A percentile compares a stretch with the other conserved stretches of the same genome.
Evolutionary conservation across 92 coral and sea anemone species (phyloP).

Genomic region (Zoanthus sociatus): DNA sequence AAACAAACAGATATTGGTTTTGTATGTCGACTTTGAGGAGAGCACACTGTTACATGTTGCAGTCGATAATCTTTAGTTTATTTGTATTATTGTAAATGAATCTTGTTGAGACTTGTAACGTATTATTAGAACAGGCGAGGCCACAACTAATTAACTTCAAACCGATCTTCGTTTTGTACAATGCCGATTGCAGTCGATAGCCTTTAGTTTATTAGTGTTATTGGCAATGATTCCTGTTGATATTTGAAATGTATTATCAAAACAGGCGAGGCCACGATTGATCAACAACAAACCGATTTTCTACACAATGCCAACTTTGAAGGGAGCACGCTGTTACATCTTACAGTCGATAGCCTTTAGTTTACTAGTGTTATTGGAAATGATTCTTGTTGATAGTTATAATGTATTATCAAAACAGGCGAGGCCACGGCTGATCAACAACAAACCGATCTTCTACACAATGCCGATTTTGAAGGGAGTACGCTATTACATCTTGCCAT

Average conservation of each 20-base stretch:
- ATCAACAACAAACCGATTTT: slow-evolving; percentile 67
- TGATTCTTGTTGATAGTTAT: no score
- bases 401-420: slow-evolving; percentile 43
- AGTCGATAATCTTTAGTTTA: no score
- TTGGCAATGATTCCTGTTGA: no score
- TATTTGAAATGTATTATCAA: no score
- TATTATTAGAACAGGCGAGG: slow-evolving; percentile 54
- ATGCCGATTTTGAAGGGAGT: slow-evolving; percentile 85
- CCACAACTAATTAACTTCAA: slow-evolving; percentile 57
- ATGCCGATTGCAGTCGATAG: slow-evolving; percentile 88
- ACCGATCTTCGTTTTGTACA: slow-evolving; percentile 64
- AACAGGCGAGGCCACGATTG: slow-evolving; percentile 60
- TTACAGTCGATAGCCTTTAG: slow-evolving; percentile 87
- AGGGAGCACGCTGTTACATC: slow-evolving; percentile 82
- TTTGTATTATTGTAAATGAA: no score
- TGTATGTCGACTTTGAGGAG: no score
- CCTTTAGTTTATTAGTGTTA: not conserved
- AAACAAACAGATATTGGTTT: no score
- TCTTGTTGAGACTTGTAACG: no score
- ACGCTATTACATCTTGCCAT: slow-evolving; percentile 85
- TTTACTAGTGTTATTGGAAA: no score
- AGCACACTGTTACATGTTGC: no score
- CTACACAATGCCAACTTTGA: slow-evolving; percentile 78
- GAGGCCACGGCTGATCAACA: slow-evolving; percentile 60
- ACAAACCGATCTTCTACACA: slow-evolving; percentile 69